Conservation (phyloP, 2,797 vertebrate genomes). For the Lagorchestes hirsutus region DNA sequence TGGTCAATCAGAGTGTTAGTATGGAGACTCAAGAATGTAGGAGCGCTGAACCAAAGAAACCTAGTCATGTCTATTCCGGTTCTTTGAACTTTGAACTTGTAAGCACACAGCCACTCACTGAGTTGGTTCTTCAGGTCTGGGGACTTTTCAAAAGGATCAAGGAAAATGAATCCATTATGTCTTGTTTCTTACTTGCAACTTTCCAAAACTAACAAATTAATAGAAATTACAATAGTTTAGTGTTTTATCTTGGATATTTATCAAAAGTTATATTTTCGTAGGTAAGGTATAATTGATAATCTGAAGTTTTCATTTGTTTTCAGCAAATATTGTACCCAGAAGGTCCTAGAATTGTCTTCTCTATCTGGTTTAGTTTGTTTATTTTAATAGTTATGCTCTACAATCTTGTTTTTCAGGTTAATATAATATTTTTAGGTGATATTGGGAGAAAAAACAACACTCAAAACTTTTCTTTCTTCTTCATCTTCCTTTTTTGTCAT, state of each 20-base stretch:
- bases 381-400: neutral
- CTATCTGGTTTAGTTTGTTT: neutral
- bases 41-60: constrained; percentile 38
- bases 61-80: constrained; percentile 45
- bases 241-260: neutral
- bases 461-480: neutral
- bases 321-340: neutral
- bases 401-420: neutral
- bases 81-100: neutral
- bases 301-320: neutral
- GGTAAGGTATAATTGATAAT: constrained; percentile 1
- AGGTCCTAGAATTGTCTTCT: neutral
- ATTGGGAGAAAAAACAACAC: neutral
- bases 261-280: neutral
- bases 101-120: neutral
- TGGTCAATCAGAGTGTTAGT: neutral
- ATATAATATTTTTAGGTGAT: neutral
- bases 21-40: neutral
- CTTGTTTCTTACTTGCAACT: constrained; percentile 43
- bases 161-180: constrained; percentile 25
- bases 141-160: constrained; percentile 58
- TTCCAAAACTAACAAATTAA: neutral
- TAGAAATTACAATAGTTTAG: neutral
- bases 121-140: constrained; percentile 25
- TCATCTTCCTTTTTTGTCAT: neutral